phyloP scores from a whole-genome alignment of 1,140 invertebrate species.

The Dolichoris vasculosae region DNA sequence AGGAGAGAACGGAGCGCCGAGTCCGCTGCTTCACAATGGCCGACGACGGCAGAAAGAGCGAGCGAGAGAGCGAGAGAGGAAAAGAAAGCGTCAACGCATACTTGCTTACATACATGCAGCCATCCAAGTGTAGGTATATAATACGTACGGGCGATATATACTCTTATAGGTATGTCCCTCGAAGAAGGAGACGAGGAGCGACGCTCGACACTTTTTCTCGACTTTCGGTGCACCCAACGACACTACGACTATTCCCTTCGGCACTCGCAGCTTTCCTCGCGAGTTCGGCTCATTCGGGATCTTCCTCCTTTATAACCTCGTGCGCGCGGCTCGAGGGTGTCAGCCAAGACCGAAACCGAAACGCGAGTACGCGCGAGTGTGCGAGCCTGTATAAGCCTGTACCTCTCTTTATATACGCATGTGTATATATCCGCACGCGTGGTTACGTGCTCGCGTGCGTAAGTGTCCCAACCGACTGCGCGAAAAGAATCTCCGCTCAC shows the following conservation, averaged over 20 bases:
- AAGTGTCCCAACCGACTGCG: background rate
- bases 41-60: background rate
- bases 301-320: constrained; percentile 11
- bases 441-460: no score
- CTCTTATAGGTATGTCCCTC: background rate
- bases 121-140: background rate
- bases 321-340: background rate
- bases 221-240: background rate
- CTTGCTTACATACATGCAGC: background rate
- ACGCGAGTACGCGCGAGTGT: no score
- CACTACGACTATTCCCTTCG: background rate
- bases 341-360: no score
- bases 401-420: no score
- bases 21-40: constrained; percentile 9
- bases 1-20: background rate
- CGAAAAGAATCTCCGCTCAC: background rate
- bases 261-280: background rate
- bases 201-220: background rate
- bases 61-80: background rate
- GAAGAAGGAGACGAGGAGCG: background rate
- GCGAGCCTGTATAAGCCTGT: no score
- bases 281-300: no score
- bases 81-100: background rate
- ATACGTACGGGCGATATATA: background rate
- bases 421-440: background rate